Evolutionary conservation across 2,888 invertebrate genomes (phyloP).

Genomic region (Tenthredo scrophulariae): DNA sequence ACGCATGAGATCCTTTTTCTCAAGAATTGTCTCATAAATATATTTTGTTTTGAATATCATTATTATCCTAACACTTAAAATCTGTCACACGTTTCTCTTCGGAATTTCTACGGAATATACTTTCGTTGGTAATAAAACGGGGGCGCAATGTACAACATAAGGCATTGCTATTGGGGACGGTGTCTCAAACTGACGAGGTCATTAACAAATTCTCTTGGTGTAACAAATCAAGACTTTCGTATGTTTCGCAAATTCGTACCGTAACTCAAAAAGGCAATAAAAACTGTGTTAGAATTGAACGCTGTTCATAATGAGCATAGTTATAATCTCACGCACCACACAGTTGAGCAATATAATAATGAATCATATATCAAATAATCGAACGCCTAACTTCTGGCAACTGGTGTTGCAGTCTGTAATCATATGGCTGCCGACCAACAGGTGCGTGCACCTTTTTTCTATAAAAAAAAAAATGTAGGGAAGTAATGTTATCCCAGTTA

Average conservation of each 20-base stretch:
- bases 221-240: constrained; percentile 40
- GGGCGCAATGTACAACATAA: not conserved
- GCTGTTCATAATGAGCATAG: not conserved
- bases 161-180: constrained; percentile 19
- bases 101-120: not conserved
- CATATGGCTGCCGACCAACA: not conserved
- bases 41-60: not conserved
- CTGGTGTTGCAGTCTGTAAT: not conserved
- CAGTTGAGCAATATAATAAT: constrained; percentile 9
- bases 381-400: constrained; percentile 15
- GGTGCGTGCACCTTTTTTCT: not conserved
- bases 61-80: not conserved
- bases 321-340: not conserved
- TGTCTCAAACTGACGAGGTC: constrained; percentile 8
- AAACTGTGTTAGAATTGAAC: not conserved
- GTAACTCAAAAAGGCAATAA: constrained; percentile 8
- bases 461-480: not conserved
- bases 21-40: not conserved
- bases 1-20: not conserved
- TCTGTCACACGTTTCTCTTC: not conserved
- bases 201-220: constrained; percentile 13
- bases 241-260: constrained; percentile 27
- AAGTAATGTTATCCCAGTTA: not conserved
- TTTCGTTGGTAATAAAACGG: not conserved
- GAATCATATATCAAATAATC: constrained; percentile 2